phyloP scores from a whole-genome alignment of 1,140 invertebrate genomes.

The Drosophila leontia region DNA sequence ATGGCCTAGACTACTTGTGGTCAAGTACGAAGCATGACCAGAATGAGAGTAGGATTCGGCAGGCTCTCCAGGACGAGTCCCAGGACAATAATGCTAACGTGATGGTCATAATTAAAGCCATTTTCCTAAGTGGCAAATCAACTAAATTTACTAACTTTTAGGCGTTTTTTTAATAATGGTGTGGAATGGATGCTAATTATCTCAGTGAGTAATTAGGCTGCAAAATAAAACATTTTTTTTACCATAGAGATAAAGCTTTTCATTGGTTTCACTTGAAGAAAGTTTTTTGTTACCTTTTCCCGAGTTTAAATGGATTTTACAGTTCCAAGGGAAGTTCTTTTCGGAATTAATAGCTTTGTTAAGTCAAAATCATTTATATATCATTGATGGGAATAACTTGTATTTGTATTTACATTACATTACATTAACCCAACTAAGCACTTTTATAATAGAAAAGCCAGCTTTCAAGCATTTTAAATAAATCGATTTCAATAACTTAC shows the following conservation, averaged over 20 bases:
- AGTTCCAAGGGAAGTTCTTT: no score
- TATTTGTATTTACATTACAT: background rate
- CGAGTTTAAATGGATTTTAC: no score
- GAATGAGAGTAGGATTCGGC: constrained; percentile 9
- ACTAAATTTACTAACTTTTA: constrained; percentile 1
- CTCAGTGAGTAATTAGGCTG: background rate
- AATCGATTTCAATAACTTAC: background rate
- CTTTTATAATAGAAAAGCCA: background rate
- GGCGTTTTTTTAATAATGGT: background rate
- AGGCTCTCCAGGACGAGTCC: background rate
- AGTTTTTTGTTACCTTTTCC: background rate
- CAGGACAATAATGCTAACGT: constrained; percentile 1
- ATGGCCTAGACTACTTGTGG: constrained; percentile 15
- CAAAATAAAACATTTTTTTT: background rate
- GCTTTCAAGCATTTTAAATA: background rate
- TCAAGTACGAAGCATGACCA: constrained; percentile 22
- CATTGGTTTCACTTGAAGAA: background rate
- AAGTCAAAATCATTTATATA: background rate
- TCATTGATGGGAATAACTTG: background rate
- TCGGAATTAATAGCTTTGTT: background rate
- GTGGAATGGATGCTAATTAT: constrained; percentile 9
- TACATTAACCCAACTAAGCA: background rate
- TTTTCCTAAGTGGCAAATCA: background rate
- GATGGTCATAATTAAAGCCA: constrained; percentile 6
- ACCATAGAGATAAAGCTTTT: background rate